These are phyloP conservation scores for Rhabdophis nuchalis DNA, from an alignment of 2,797 vertebrate species.

Conservation along the genomic window DNA sequence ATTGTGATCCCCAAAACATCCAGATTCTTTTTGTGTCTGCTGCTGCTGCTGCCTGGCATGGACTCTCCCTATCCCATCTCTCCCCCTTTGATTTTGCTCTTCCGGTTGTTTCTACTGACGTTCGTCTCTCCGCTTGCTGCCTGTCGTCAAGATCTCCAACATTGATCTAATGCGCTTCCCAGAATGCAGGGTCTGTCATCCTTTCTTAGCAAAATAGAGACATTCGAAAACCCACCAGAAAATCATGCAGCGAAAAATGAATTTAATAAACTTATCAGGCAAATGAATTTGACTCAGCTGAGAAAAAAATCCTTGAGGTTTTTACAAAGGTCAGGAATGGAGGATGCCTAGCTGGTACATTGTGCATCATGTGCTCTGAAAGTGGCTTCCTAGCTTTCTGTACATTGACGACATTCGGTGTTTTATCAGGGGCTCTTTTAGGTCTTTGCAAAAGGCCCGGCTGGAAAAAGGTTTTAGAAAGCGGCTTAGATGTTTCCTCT, in stretches of 20 bases:
- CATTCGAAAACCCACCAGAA: conserved; percentile 7
- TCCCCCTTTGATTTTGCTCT: not conserved
- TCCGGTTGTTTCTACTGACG: no score
- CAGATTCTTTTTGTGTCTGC: not conserved
- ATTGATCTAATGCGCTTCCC: not conserved
- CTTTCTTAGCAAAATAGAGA: not conserved
- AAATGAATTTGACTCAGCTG: conserved; percentile 44
- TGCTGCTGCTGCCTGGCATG: no score
- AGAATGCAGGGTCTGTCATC: not conserved
- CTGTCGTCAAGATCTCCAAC: not conserved
- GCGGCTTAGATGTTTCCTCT: rapidly evolving
- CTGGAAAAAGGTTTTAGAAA: not conserved
- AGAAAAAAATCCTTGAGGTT: conserved; percentile 42
- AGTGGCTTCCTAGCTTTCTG: conserved; percentile 20
- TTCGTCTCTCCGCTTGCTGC: not conserved
- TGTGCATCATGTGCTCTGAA: conserved; percentile 9
- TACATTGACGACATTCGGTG: not conserved
- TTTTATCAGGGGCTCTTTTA: not conserved
- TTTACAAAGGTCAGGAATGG: conserved; percentile 40
- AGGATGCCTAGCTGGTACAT: conserved; percentile 11
- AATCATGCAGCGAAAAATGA: not conserved
- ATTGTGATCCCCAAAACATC: not conserved
- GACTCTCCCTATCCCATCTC: not conserved
- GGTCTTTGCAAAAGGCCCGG: conserved; percentile 13
- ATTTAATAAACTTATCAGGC: conserved; percentile 42